These are phyloP conservation scores for Salvelinus namaycush DNA, from an alignment of 2,113 vertebrate species.

Conservation along the genomic window DNA sequence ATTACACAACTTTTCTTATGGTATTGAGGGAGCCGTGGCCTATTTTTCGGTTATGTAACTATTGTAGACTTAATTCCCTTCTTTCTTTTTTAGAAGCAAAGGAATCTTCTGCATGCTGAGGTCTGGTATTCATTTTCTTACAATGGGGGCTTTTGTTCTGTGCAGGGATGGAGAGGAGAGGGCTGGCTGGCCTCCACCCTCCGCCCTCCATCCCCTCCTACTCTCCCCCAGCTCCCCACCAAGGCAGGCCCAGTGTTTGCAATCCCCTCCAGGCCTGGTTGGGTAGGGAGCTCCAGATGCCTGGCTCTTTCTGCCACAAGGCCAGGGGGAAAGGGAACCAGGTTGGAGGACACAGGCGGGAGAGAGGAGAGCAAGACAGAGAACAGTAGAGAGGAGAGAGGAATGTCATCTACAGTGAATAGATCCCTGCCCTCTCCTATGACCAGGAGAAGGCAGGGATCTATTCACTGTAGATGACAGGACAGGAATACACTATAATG, in stretches of 20 bases:
- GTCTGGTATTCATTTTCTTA: constrained; percentile 64
- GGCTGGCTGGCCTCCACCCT: neutral
- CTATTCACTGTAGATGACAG: neutral
- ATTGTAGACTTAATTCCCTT: constrained; percentile 41
- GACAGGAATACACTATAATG: neutral
- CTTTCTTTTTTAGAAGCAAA: constrained; percentile 41
- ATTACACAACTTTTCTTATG: neutral
- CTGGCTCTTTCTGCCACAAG: no score
- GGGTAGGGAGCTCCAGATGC: neutral
- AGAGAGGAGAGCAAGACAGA: constrained; percentile 10
- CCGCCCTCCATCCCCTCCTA: constrained; percentile 2
- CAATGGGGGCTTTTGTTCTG: constrained; percentile 69
- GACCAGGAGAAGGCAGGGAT: constrained; percentile 25
- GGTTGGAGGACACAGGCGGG: neutral
- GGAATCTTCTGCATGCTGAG: constrained; percentile 47
- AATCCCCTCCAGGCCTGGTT: constrained; percentile 4
- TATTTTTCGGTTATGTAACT: constrained; percentile 48
- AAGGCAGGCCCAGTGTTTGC: constrained; percentile 3
- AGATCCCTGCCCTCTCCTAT: neutral
- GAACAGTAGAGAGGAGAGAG: constrained; percentile 26
- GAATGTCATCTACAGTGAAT: neutral
- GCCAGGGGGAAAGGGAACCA: neutral
- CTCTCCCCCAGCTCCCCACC: constrained; percentile 1
- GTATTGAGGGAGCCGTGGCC: neutral
- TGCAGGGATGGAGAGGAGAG: constrained; percentile 40